Evolutionary conservation across 2,797 vertebrate genomes (phyloP).

Genomic region (Sebastes taczanowskii): DNA sequence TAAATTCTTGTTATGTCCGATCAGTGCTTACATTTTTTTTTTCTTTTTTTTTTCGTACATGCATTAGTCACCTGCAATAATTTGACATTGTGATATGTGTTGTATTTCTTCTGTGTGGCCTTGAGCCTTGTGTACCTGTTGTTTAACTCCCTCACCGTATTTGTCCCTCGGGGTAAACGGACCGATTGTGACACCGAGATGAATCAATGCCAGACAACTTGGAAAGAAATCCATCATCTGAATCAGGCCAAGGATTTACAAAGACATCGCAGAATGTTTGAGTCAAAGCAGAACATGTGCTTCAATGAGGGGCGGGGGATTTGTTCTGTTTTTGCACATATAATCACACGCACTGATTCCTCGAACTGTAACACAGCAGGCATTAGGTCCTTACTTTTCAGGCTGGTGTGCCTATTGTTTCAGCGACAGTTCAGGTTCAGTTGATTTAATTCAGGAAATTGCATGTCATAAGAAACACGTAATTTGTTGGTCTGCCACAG

Average conservation of each 20-base stretch:
- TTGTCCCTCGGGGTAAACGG: neutral
- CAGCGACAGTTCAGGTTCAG: neutral
- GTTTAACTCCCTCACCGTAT: neutral
- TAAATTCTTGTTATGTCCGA: no score
- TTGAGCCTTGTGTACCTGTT: slow-evolving; percentile 1
- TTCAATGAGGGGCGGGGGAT: neutral
- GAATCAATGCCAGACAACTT: slow-evolving; percentile 20
- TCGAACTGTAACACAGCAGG: neutral
- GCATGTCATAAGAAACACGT: neutral
- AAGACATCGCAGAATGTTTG: neutral
- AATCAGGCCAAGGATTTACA: slow-evolving; percentile 45
- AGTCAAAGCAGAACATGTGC: neutral
- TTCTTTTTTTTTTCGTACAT: no score
- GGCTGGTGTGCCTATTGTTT: neutral
- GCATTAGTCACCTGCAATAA: neutral
- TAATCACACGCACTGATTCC: neutral
- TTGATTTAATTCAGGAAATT: neutral
- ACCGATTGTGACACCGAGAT: neutral
- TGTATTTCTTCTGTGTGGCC: neutral
- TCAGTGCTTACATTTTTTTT: no score
- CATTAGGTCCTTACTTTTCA: neutral
- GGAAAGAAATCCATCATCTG: slow-evolving; percentile 26
- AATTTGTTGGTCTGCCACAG: neutral
- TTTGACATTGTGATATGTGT: neutral
- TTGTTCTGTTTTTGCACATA: neutral